Evolutionary conservation across 1,140 invertebrate genomes (phyloP), one percentile per base, ranked within the genome.

Genomic region (Pseudomyrmex concolor): DNA sequence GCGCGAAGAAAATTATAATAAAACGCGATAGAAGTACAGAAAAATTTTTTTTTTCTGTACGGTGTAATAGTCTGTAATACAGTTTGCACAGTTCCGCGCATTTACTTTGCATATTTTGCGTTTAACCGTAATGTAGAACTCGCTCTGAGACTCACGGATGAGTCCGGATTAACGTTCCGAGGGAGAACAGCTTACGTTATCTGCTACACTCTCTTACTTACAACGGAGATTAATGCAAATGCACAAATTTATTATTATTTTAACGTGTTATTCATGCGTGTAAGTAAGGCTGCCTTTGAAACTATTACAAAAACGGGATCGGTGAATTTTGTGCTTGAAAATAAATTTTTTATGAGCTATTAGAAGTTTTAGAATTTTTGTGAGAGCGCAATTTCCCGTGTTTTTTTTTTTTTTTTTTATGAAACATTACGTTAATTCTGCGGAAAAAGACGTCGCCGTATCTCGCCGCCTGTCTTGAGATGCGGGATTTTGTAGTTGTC

Each of bases 171-270:
- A 70, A 8, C 48, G 22, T 54, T 34, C 5, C 22, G 22, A 1
- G 3, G 34, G 50, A 60, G 50, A 60, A 59, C 17, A 72, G 34
- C 34, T 73, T 17, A 54, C 17, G n/a, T 43, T 73, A 59, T 60
- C 8, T 22, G 34, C 2, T 45, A 19, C 12, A 45, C 59, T 73
- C 59, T 72, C 17, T 71, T 51, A 54, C 50, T 54, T 45, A 48
- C 43, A 60, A 45, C 15, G 34, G 34, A 22, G 34, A 73, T 34
- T 72, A 59, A 72, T 13, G 34, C 15, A 45, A 73, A 48, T 43
- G 17, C 13, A 22, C 13, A 22, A 45, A 59, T 10, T 48, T 73
- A 48, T 50, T 59, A 59, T 73, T 59, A 45, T 22, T 73, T 73
- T 45, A 73, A 73, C 48, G 17, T 15, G 5, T 34, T 34, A 22